Conservation (phyloP, 2,888 invertebrate species). For the Campoplex capitator region DNA sequence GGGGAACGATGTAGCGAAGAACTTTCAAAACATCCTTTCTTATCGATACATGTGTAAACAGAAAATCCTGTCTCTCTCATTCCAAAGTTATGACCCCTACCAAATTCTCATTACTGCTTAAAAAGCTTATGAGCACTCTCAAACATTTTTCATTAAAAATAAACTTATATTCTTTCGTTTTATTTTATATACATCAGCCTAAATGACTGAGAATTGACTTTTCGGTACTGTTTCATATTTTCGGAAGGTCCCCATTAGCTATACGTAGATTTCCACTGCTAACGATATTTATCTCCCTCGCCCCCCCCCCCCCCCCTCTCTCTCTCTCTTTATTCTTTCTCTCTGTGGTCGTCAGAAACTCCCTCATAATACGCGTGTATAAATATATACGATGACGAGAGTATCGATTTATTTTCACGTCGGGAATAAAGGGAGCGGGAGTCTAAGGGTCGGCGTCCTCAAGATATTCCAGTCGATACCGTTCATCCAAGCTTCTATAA, state of each 20-base stretch:
- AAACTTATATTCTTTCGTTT: background rate
- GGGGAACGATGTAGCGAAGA: background rate
- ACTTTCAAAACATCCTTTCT: background rate
- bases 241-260: background rate
- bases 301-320: background rate
- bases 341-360: background rate
- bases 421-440: slow-evolving; percentile 65
- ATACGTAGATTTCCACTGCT: slow-evolving; percentile 3
- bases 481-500: slow-evolving; percentile 66
- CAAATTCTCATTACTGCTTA: background rate
- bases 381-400: slow-evolving; percentile 74
- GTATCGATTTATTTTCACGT: slow-evolving; percentile 74
- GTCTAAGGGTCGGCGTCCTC: slow-evolving; percentile 73
- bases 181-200: background rate
- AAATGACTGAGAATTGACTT: background rate
- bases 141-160: background rate
- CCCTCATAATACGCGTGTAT: slow-evolving; percentile 58
- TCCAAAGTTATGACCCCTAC: background rate
- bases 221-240: background rate
- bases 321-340: background rate
- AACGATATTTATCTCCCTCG: slow-evolving; percentile 2
- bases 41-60: background rate
- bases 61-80: background rate
- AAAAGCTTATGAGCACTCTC: background rate
- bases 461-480: slow-evolving; percentile 75